Evolutionary conservation across 2,797 vertebrate species (phyloP).

Genomic region (Crenichthys baileyi): DNA sequence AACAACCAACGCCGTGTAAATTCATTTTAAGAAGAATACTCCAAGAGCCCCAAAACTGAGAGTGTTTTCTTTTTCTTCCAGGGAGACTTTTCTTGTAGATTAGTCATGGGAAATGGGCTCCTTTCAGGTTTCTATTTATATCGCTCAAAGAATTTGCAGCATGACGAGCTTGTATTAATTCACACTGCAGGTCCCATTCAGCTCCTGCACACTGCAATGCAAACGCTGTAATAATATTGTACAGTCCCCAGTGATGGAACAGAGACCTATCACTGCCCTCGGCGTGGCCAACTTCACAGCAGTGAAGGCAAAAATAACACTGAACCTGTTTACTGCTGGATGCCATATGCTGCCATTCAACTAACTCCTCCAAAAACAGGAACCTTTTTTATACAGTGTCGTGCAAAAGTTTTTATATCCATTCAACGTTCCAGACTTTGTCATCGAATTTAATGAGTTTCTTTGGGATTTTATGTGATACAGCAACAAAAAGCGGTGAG

Average conservation of each 20-base stretch:
- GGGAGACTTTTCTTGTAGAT: conserved; percentile 4
- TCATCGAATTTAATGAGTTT: too few relatives aligned
- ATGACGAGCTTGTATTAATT: conserved; percentile 6
- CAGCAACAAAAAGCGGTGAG: too few relatives aligned
- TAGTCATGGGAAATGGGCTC: conserved; percentile 5
- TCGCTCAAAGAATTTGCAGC: conserved; percentile 1
- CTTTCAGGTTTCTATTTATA: conserved; percentile 6
- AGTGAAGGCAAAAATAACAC: too few relatives aligned
- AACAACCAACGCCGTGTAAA: neutral
- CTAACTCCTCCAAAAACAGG: neutral
- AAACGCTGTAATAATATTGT: neutral
- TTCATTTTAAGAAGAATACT: neutral
- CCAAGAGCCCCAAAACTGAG: neutral
- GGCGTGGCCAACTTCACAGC: conserved; percentile 1
- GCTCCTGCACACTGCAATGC: neutral
- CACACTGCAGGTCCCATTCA: neutral
- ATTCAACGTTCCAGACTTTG: too few relatives aligned
- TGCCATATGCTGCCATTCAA: neutral
- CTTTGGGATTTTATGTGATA: too few relatives aligned
- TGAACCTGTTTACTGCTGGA: neutral
- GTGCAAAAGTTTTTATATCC: too few relatives aligned
- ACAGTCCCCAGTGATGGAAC: neutral
- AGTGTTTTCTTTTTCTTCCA: neutral
- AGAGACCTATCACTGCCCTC: neutral
- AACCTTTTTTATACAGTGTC: too few relatives aligned